Percentiles rank a stretch among this genome's conserved stretches.
Evolutionary conservation across 2,888 invertebrate genomes (phyloP).

Genomic region (Caenorhabditis imperialis): DNA sequence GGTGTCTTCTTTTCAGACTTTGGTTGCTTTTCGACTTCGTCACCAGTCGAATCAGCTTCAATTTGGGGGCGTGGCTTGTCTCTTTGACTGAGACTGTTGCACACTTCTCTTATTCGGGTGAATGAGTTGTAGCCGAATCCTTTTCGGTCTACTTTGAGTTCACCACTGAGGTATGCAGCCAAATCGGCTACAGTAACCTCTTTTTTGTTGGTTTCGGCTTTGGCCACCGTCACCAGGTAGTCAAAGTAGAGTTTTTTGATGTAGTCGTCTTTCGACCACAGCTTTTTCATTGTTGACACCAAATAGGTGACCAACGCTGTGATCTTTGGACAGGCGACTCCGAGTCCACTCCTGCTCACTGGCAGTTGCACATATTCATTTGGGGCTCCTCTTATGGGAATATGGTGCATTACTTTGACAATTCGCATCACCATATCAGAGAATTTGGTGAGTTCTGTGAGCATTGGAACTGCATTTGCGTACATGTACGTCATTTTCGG

Average conservation of each 20-base stretch:
- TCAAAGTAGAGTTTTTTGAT: neutral
- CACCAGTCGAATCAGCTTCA: too few species aligned
- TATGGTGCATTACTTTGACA: neutral
- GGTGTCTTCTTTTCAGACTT: too few species aligned
- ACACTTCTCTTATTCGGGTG: too few species aligned
- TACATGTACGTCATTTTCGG: constrained; percentile 9
- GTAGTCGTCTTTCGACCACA: neutral
- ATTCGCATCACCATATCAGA: neutral
- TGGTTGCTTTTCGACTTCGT: too few species aligned
- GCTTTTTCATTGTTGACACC: neutral
- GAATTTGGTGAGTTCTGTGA: neutral
- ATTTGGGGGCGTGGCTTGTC: too few species aligned
- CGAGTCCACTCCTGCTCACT: neutral
- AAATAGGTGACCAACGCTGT: neutral
- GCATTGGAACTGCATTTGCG: constrained; percentile 1
- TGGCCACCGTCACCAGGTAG: neutral
- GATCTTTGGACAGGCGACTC: neutral
- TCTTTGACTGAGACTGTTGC: too few species aligned
- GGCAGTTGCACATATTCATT: constrained; percentile 3
- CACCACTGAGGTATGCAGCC: too few species aligned
- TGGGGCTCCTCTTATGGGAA: neutral
- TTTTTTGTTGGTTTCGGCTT: too few species aligned
- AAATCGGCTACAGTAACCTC: too few species aligned
- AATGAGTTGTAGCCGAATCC: too few species aligned
- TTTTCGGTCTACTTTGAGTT: too few species aligned